Evolutionary conservation across 2,113 vertebrate species (phyloP).

Genomic region (Hyperopisus bebe): DNA sequence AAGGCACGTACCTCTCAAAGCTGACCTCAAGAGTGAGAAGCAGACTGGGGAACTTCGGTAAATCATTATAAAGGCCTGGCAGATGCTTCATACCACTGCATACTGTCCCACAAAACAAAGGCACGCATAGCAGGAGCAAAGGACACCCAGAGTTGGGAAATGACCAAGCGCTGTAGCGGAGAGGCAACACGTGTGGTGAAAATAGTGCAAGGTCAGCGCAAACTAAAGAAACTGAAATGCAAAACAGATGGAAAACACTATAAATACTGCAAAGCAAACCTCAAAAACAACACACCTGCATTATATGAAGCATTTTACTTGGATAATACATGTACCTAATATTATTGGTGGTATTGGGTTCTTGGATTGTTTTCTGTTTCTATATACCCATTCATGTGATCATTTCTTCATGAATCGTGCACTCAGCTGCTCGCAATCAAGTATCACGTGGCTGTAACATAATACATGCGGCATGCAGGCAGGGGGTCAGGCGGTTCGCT

Average conservation of each 20-base stretch:
- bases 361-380: neutral
- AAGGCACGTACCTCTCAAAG: neutral
- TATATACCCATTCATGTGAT: neutral
- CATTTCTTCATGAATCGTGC: neutral
- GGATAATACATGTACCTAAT: neutral
- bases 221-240: neutral
- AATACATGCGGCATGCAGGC: neutral
- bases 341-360: neutral
- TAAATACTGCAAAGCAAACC: neutral
- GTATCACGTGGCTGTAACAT: neutral
- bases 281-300: neutral
- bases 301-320: neutral
- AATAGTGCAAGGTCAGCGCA: neutral
- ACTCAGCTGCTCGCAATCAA: neutral
- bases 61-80: neutral
- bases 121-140: neutral
- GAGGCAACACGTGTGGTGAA: neutral
- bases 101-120: neutral
- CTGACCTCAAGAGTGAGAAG: neutral
- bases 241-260: neutral
- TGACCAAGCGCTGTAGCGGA: neutral
- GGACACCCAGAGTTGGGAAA: neutral
- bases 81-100: neutral
- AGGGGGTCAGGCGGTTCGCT: neutral
- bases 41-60: neutral